These are phyloP conservation scores for Campopleginae sp. DNA, from an alignment of 2,888 invertebrate species.

Conservation along the genomic window DNA sequence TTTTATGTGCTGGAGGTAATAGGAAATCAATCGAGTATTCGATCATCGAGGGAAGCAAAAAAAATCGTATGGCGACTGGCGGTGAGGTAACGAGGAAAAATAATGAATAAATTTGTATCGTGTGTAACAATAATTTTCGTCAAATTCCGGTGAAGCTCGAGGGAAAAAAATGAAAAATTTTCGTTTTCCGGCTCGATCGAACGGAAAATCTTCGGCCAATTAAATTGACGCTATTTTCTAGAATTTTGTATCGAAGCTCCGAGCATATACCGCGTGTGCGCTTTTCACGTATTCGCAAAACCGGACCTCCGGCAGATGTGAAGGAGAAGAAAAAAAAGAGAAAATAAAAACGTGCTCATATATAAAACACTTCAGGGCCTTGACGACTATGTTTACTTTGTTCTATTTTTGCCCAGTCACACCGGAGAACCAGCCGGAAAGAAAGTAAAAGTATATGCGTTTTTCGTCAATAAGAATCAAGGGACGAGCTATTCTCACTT, in stretches of 20 bases:
- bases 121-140: not conserved
- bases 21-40: not conserved
- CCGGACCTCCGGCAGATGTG: conserved; percentile 57
- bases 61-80: not conserved
- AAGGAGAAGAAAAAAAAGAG: not conserved
- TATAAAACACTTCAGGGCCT: conserved; percentile 62
- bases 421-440: conserved; percentile 38
- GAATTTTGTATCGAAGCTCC: conserved; percentile 41
- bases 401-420: conserved; percentile 64
- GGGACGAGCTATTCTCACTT: not conserved
- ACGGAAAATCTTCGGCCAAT: not conserved
- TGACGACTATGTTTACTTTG: conserved; percentile 65
- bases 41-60: not conserved
- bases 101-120: not conserved
- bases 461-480: conserved; percentile 46
- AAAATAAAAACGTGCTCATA: conserved; percentile 39
- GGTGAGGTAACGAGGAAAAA: not conserved
- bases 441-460: conserved; percentile 34
- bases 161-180: not conserved
- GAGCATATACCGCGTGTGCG: conserved; percentile 41
- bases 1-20: not conserved
- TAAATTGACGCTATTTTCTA: not conserved
- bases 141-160: not conserved
- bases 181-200: not conserved
- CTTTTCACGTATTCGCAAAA: conserved; percentile 40